Base-by-base conservation (phyloP, 1,140 invertebrate genomes). In the Cataglyphis hispanica region DNA sequence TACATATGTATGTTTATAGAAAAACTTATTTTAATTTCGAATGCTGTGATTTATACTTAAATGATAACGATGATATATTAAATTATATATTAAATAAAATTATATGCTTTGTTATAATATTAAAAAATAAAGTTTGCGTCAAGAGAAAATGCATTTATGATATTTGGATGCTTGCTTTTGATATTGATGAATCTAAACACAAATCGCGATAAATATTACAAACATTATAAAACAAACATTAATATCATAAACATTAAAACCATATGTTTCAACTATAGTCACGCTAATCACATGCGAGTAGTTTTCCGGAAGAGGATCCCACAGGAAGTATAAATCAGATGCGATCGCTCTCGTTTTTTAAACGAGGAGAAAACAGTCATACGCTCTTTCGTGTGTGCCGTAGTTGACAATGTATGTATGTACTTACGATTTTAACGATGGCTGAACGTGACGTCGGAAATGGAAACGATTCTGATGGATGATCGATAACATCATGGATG, bases 371-470 rank as follows among this genome's bases (percentile, higher is more conserved):
- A 64, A 58, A 83, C n/a, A 58, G 43, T 76, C 70, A 50, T 88
- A 64, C 22, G 76, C 70, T 61, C 46, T 88, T 88, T 85, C 67
- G 56, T 72, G 60, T 78, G 58, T 85, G 64, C 60, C 81, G 67
- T 72, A 78, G 87, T 77, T 84, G 75, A 85, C 86, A 66, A 87
- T 88, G 81, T 87, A 88, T 88, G 72, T 85, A 87, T 88, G 87
- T 88, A 88, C 87, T 88, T 88, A 88, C 86, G 25, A 88, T 78
- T 78, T 78, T 74, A 78, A 87, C 27, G 64, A 88, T 56, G 83
- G 67, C 50, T 84, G 87, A 88, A 72, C 40, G 72, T 83, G 67
- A 83, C 40, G 67, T 60, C 78, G 67, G 53, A 50, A 50, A 19
- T 83, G 25, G 25, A 60, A 72, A 72, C 56, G 78, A 83, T 83